These are phyloP conservation scores for Coenonympha arcania DNA, from an alignment of 2,888 invertebrate genomes.

Conservation along the genomic window DNA sequence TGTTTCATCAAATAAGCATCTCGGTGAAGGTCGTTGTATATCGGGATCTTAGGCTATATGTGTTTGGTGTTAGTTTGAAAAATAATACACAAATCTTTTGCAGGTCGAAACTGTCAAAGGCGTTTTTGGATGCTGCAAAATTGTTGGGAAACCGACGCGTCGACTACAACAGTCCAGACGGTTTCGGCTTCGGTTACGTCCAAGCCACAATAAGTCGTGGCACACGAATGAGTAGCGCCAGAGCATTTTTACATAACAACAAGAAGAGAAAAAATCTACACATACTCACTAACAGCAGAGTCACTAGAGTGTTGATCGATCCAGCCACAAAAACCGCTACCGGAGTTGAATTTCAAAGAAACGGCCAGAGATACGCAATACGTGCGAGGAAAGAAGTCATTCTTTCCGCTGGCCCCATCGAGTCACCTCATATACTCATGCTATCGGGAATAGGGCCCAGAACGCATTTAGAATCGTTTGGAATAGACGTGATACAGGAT, in stretches of 20 bases:
- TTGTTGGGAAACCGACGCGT: conserved; percentile 77
- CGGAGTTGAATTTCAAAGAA: conserved; percentile 54
- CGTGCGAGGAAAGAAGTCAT: conserved; percentile 72
- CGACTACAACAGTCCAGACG: conserved; percentile 80
- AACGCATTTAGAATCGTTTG: conserved; percentile 71
- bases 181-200: conserved; percentile 73
- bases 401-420: conserved; percentile 82
- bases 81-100: not conserved
- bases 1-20: too few relatives aligned
- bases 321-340: conserved; percentile 62
- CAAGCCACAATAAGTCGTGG: conserved; percentile 68
- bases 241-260: conserved; percentile 74
- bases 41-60: too few relatives aligned
- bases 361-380: conserved; percentile 60
- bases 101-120: conserved; percentile 74
- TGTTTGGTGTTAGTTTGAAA: too few relatives aligned
- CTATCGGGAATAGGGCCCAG: conserved; percentile 79
- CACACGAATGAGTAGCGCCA: conserved; percentile 69
- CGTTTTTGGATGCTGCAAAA: conserved; percentile 77
- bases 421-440: conserved; percentile 84
- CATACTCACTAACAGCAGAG: conserved; percentile 70
- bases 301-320: conserved; percentile 75
- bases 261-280: conserved; percentile 73
- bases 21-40: too few relatives aligned
- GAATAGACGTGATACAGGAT: conserved; percentile 76